Conservation (phyloP, 2,797 vertebrate species). For the Choloepus didactylus region DNA sequence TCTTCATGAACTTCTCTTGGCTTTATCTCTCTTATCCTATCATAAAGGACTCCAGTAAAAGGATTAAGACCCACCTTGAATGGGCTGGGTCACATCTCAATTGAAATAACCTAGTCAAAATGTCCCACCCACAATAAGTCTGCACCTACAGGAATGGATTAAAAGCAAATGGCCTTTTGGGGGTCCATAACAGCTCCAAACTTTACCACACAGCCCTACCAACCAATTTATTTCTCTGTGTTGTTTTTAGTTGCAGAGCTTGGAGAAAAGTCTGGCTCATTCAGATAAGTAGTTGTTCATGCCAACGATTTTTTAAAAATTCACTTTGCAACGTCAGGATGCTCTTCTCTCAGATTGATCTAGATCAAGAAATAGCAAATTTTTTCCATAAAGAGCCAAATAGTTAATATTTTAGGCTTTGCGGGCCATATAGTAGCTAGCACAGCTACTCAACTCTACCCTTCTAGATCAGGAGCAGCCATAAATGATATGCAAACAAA, state of each 20-base stretch:
- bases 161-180: too few relatives aligned
- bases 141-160: too few relatives aligned
- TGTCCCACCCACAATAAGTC: too few relatives aligned
- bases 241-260: not conserved
- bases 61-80: too few relatives aligned
- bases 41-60: too few relatives aligned
- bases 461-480: not conserved
- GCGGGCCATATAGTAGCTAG: not conserved
- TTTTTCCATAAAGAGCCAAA: not conserved
- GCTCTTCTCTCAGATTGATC: not conserved
- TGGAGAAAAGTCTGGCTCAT: not conserved
- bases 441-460: not conserved
- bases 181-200: too few relatives aligned
- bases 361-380: not conserved
- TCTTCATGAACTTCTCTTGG: too few relatives aligned
- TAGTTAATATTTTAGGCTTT: not conserved
- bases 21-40: too few relatives aligned
- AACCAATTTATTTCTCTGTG: not conserved
- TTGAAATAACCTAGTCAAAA: too few relatives aligned
- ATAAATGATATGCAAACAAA: not conserved
- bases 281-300: not conserved
- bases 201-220: not conserved
- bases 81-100: too few relatives aligned
- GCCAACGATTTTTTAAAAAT: not conserved
- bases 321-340: not conserved